Conservation (phyloP, 2,113 vertebrate species). For the Thunnus maccoyii region DNA sequence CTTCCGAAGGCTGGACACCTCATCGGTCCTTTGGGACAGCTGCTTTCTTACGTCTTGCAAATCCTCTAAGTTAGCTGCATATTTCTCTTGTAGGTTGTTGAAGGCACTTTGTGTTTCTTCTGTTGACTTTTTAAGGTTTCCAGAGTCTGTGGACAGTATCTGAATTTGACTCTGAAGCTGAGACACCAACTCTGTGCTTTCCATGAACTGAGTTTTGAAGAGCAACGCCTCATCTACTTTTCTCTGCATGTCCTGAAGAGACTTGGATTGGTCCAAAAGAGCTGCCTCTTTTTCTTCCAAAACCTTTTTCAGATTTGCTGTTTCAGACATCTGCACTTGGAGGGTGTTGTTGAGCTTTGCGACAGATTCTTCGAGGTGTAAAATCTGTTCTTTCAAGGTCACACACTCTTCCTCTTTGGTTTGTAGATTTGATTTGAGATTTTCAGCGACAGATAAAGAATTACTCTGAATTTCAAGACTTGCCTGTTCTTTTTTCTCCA, state of each 20-base stretch:
- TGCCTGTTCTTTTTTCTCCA: constrained; percentile 83
- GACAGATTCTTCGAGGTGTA: constrained; percentile 78
- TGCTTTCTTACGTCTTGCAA: constrained; percentile 66
- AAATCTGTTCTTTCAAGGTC: constrained; percentile 80
- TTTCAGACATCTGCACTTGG: constrained; percentile 73
- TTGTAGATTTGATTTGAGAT: constrained; percentile 75
- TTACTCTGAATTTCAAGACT: constrained; percentile 66
- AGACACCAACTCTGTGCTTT: constrained; percentile 79
- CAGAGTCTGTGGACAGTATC: constrained; percentile 49
- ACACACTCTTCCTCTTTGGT: constrained; percentile 84
- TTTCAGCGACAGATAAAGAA: constrained; percentile 69
- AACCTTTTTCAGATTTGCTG: constrained; percentile 67
- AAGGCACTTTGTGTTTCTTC: constrained; percentile 83
- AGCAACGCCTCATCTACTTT: constrained; percentile 75
- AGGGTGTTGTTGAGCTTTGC: constrained; percentile 75
- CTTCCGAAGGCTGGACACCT: constrained; percentile 75
- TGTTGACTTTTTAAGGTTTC: constrained; percentile 47
- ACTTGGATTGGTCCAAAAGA: constrained; percentile 70
- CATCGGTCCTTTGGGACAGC: constrained; percentile 76
- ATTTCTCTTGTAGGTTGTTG: constrained; percentile 85
- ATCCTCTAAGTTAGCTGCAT: constrained; percentile 75
- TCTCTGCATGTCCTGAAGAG: constrained; percentile 78
- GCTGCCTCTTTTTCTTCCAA: constrained; percentile 77
- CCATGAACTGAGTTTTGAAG: constrained; percentile 79
- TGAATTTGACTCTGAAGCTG: constrained; percentile 76